Conservation (phyloP, 2,888 invertebrate species). For the Hesperia comma region DNA sequence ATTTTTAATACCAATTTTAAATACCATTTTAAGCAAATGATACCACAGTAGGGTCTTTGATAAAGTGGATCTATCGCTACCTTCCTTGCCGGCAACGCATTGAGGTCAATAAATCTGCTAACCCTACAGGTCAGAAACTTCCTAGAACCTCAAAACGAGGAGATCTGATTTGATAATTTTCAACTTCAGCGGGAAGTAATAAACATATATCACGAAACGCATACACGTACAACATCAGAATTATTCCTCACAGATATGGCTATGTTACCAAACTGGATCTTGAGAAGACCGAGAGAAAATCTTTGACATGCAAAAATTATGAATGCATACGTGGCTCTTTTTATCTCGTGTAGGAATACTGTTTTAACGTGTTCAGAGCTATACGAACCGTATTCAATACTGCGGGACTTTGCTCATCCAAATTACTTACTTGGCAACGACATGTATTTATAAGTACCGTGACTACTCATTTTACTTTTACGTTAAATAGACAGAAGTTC, state of each 20-base stretch:
- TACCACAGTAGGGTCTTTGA: no score
- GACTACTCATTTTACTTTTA: slow-evolving; percentile 17
- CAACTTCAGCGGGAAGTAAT: no score
- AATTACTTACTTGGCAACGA: slow-evolving; percentile 15
- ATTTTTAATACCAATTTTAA: no score
- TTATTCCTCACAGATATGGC: slow-evolving; percentile 3
- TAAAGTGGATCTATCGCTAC: no score
- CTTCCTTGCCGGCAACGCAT: no score
- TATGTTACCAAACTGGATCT: slow-evolving; percentile 13
- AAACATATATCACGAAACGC: no score
- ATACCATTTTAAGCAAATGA: no score
- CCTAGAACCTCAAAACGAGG: no score
- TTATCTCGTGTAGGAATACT: slow-evolving; percentile 12
- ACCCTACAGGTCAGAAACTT: no score
- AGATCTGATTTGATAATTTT: no score
- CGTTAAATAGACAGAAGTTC: slow-evolving; percentile 5
- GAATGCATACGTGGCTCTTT: slow-evolving; percentile 16
- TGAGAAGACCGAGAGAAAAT: slow-evolving; percentile 19
- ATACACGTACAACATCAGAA: not conserved
- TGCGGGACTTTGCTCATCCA: slow-evolving; percentile 16
- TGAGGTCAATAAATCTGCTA: no score
- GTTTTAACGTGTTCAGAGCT: slow-evolving; percentile 13
- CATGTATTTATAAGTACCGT: slow-evolving; percentile 24
- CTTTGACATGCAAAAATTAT: slow-evolving; percentile 23
- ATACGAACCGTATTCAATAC: slow-evolving; percentile 14